Percentiles rank a stretch among this genome's conserved stretches.
These are phyloP conservation scores for Temnothorax unifasciatus DNA, from an alignment of 2,888 invertebrate genomes.

Conservation along the genomic window DNA sequence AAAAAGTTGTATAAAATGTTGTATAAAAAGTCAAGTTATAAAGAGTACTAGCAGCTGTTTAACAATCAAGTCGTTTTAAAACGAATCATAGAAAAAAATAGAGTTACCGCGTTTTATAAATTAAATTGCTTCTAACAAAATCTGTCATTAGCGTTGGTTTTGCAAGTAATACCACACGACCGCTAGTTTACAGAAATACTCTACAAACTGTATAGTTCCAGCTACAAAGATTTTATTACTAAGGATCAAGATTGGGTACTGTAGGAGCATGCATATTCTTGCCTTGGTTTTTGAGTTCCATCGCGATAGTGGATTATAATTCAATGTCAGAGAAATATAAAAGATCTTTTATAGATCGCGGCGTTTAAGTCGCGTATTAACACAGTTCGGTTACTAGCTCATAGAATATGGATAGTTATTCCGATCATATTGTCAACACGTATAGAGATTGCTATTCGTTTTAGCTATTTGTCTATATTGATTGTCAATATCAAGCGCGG, in stretches of 20 bases:
- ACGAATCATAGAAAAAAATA: neutral
- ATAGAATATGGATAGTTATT: neutral
- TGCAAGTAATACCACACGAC: neutral
- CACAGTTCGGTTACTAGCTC: neutral
- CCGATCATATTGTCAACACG: neutral
- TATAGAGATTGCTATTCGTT: neutral
- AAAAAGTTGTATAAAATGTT: neutral
- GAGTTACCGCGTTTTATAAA: conserved; percentile 3
- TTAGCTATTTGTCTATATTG: neutral
- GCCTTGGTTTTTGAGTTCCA: neutral
- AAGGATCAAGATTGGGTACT: neutral
- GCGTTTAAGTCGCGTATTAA: neutral
- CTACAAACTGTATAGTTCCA: neutral
- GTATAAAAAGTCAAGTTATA: conserved; percentile 10
- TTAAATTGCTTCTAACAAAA: conserved; percentile 10
- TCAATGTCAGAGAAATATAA: neutral
- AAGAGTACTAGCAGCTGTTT: neutral
- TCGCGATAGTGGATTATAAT: neutral
- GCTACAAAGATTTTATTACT: neutral
- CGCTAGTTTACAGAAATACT: neutral
- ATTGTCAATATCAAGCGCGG: neutral
- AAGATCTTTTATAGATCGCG: neutral
- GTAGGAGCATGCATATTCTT: neutral
- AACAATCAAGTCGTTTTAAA: conserved; percentile 4
- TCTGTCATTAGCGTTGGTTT: neutral